Evolutionary conservation across 1,140 invertebrate genomes (phyloP), one percentile per base, ranked within the genome.

Genomic region (Acarapis woodi): DNA sequence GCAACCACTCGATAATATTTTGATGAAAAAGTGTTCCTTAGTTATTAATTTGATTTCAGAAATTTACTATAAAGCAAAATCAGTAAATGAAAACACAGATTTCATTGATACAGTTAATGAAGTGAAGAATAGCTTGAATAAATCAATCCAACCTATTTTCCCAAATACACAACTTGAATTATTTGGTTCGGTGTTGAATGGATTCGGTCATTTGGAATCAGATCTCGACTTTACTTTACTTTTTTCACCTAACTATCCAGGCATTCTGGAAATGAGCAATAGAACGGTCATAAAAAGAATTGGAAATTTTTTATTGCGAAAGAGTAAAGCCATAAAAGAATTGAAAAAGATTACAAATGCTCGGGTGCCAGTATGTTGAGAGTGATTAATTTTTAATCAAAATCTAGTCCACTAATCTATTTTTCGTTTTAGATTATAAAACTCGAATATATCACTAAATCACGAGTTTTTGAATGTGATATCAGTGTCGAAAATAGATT

Each of bases 321-420:
- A 46, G 18, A 49, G 53, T 35, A 40, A 48, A 18, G 48, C 51
- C 24, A 44, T 64, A 28, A 51, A 51, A 33, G 53, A 62, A 42
- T 52, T 67, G 16, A 37, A 62, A 28, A 47, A 64, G 25, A 66
- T 68, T 20, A 54, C 61, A 3, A 62, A 62, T 28, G 66, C 66
- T 16, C 67, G 68, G 52, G 66, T 69, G n/a, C 67, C 67, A 8
- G 68, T 69, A 39, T 56, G 69, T 3, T 68, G 68, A 49, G 65
- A 66, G 48, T 50, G 46, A 36, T 58, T 65, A 42, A 39, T 46
- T 14, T 39, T 47, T n/a, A 49, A 51, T 21, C 47, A 50, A 20
- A 41, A 25, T 3, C 4, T 3, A 33, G n/a, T n/a, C n/a, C n/a
- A n/a, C n/a, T n/a, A n/a, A n/a, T n/a, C n/a, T n/a, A n/a, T n/a